A percentile compares a stretch with the other conserved stretches of the same genome.
Evolutionary conservation across 2,113 vertebrate genomes (phyloP).

Genomic region (human (Homo sapiens)): GRCh38 chr2:54628501-54629000

Average conservation of each 20-base stretch:
- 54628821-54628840: not conserved
- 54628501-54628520: not conserved
- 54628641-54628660: not conserved
- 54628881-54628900: not conserved
- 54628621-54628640: not conserved
- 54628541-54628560: not conserved
- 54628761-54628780: not conserved
- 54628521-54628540: not conserved
- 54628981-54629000: conserved; percentile 98
- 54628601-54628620: not conserved
- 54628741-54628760: not conserved
- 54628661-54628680: not conserved
- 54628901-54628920: not conserved
- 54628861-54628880: not conserved
- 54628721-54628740: not conserved
- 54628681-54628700: not conserved
- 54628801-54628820: not conserved
- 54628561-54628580: not conserved
- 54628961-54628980: conserved; percentile 93
- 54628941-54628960: conserved; percentile 97
- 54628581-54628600: not conserved
- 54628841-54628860: not conserved
- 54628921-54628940: conserved; percentile 90
- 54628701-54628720: not conserved
- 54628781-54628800: not conserved